Conservation (phyloP, 2,888 invertebrate genomes). For the Eilema caniola region DNA sequence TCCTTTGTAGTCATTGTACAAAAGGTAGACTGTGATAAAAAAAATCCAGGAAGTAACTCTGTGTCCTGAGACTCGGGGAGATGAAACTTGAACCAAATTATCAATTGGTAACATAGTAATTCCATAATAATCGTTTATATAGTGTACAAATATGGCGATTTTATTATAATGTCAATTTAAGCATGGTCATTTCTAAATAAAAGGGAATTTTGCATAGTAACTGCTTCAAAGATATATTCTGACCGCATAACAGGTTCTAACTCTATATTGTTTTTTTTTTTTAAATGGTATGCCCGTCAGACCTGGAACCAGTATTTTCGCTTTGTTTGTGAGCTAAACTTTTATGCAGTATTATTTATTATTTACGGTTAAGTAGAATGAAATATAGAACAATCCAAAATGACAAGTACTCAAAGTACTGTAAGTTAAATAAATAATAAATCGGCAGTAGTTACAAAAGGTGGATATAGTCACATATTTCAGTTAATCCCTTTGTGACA, state of each 20-base stretch:
- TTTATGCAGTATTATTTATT: background rate
- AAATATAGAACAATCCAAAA: background rate
- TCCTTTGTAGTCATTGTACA: too few species aligned
- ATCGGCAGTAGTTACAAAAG: conserved; percentile 3
- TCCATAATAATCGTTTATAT: too few species aligned
- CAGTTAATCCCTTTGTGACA: conserved; percentile 19
- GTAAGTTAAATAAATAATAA: conserved; percentile 4
- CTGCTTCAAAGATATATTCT: background rate
- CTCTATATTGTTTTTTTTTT: background rate
- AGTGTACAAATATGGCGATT: too few species aligned
- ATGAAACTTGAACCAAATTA: too few species aligned
- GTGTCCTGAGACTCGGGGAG: too few species aligned
- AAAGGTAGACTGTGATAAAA: background rate
- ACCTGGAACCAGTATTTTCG: background rate
- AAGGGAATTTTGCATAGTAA: background rate
- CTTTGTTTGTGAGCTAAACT: background rate
- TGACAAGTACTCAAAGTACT: conserved; percentile 1
- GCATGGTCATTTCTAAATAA: too few species aligned
- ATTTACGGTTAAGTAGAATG: background rate
- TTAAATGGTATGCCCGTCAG: background rate
- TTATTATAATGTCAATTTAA: too few species aligned
- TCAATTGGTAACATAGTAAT: too few species aligned
- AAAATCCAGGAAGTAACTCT: background rate
- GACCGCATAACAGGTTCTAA: background rate
- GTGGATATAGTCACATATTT: background rate